These are phyloP conservation scores for Pangasianodon gigas DNA, from an alignment of 2,113 vertebrate genomes.

Conservation along the genomic window DNA sequence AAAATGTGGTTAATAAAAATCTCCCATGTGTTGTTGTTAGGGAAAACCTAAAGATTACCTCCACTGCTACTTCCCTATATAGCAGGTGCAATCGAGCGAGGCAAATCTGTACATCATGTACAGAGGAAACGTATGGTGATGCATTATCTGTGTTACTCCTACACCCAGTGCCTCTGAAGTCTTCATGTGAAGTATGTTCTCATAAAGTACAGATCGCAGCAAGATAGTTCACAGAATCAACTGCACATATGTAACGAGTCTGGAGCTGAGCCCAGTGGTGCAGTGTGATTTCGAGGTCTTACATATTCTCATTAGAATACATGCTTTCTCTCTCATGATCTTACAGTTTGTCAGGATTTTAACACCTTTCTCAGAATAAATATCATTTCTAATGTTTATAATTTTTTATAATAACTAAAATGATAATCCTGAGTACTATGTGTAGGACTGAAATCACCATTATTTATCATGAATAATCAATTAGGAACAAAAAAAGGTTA, in stretches of 20 bases:
- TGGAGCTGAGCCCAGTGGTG: neutral
- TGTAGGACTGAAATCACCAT: neutral
- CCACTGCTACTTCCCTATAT: neutral
- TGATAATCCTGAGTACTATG: neutral
- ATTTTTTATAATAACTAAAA: neutral
- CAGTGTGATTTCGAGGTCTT: neutral
- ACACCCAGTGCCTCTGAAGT: neutral
- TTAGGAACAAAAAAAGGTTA: neutral
- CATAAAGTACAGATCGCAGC: neutral
- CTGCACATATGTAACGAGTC: neutral
- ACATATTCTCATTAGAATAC: neutral
- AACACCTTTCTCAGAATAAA: neutral
- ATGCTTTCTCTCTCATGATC: neutral
- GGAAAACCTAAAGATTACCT: neutral
- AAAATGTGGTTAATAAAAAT: neutral
- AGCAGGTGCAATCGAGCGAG: neutral
- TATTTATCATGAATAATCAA: neutral
- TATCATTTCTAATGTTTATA: neutral
- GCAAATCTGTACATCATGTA: neutral
- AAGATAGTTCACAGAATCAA: neutral
- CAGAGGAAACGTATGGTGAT: neutral
- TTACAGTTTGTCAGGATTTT: neutral
- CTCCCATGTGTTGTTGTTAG: neutral
- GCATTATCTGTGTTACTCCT: neutral
- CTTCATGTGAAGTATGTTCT: neutral